Conservation (phyloP, 2,797 vertebrate genomes). For the Gallinago nigripennis region DNA sequence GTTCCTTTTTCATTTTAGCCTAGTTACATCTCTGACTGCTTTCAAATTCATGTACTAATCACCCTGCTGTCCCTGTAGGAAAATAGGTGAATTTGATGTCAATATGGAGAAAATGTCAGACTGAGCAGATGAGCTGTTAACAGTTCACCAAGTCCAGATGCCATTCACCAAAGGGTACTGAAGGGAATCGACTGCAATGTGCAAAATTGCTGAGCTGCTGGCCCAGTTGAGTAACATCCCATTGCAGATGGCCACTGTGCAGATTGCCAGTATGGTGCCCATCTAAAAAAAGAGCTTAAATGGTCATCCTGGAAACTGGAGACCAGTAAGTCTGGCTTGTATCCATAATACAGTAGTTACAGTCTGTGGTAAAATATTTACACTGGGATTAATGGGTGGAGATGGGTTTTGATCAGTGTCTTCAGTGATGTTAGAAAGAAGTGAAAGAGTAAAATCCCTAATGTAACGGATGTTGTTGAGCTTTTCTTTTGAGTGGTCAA, state of each 20-base stretch:
- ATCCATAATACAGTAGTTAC: background rate
- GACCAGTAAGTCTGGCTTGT: background rate
- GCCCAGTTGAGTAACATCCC: background rate
- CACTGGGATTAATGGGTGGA: background rate
- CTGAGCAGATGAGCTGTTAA: background rate
- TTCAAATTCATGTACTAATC: background rate
- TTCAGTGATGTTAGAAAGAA: background rate
- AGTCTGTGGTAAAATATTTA: background rate
- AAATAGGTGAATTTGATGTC: background rate
- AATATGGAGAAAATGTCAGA: background rate
- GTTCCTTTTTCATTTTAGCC: background rate
- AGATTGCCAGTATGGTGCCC: accelerated
- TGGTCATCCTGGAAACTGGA: background rate
- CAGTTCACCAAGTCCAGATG: background rate
- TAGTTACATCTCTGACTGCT: background rate
- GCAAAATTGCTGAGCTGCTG: background rate
- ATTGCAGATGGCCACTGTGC: background rate
- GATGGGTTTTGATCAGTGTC: background rate
- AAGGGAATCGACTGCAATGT: background rate
- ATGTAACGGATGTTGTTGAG: background rate
- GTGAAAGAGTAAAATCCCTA: background rate
- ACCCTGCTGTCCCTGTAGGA: background rate
- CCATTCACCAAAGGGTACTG: background rate
- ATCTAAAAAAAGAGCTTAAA: background rate
- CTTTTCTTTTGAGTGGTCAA: background rate